Base-by-base conservation (phyloP, 2,888 invertebrate genomes). In the Carcina quercana region DNA sequence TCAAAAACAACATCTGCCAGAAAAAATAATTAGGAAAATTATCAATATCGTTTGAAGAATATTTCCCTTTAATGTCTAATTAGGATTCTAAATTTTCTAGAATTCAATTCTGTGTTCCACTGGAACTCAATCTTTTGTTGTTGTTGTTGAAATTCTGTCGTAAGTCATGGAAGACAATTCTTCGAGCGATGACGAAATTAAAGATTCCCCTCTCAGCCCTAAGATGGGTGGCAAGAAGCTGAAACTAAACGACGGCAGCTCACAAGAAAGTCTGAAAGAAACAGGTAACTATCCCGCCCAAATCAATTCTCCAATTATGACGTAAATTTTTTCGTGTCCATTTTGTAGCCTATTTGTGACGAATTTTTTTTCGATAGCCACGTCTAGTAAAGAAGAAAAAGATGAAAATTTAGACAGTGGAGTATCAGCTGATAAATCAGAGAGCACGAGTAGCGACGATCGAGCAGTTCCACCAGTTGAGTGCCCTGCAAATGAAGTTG, bases 341-440 rank as follows among this genome's bases (percentile, higher is more conserved):
- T 30, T 45, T 43, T 35, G 53, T 46, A 42, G n/a, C 61, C 54
- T 50, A 57, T 63, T 52, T 60, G n/a, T 60, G 51, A 47, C 34
- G 30, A 33, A 38, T 38, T 37, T 35, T 53, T 57, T 35, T 53
- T 57, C 45, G 60, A 42, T 49, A 56, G 59, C 43, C n/a, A 10
- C 11, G 29, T 43, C 53, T 34, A 64, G 50, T 47, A 66, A 61
- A 47, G 32, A 19, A 14, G 45, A 55, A 21, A 58, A 61, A 35
- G 73, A 80, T 38, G 82, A 80, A 31, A 82, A 76, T 59, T 67
- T 63, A 13, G 83, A 84, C 33, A 84, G 83, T 47, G 84, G 82
- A 4, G 62, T 83, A 13, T 78, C 74, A 3, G 78, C 72, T 2
- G 84, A 82, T 41, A 83, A 80, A 40, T 80, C 80, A n/a, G 84